Evolutionary conservation across 2,797 vertebrate genomes (phyloP).

Genomic region (Malacoraja senta): DNA sequence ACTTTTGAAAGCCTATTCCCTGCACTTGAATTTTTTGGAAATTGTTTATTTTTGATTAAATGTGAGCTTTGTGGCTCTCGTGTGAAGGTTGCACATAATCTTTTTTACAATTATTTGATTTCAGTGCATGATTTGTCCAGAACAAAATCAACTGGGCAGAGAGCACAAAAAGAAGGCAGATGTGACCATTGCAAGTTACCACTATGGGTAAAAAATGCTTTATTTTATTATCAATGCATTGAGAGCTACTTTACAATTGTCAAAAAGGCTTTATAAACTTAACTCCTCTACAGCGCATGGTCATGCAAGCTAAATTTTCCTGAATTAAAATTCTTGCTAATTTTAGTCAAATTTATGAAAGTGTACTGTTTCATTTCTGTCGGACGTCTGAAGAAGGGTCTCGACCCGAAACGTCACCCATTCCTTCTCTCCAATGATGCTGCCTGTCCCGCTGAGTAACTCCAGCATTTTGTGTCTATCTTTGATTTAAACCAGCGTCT

Average conservation of each 20-base stretch:
- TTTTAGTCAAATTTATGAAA: neutral
- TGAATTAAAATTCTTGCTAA: neutral
- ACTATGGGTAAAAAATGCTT: neutral
- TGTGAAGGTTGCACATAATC: neutral
- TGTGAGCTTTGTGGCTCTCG: neutral
- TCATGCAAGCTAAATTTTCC: neutral
- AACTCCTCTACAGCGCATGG: neutral
- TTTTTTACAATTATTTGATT: slow-evolving; percentile 6
- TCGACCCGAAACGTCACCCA: no score
- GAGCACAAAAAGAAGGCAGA: neutral
- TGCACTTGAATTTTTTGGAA: neutral
- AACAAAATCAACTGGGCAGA: neutral
- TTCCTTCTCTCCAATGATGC: no score
- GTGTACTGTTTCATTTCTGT: neutral
- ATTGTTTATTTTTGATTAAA: neutral
- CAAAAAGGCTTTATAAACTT: neutral
- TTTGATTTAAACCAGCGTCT: no score
- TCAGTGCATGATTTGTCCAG: neutral
- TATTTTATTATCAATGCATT: neutral
- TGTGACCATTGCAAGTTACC: neutral
- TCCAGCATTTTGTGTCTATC: no score
- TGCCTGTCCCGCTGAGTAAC: no score
- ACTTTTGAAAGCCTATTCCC: slow-evolving; percentile 9
- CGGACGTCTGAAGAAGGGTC: no score
- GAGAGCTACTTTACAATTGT: neutral